Conservation (phyloP, 2,888 invertebrate species). For the Muscina levida region DNA sequence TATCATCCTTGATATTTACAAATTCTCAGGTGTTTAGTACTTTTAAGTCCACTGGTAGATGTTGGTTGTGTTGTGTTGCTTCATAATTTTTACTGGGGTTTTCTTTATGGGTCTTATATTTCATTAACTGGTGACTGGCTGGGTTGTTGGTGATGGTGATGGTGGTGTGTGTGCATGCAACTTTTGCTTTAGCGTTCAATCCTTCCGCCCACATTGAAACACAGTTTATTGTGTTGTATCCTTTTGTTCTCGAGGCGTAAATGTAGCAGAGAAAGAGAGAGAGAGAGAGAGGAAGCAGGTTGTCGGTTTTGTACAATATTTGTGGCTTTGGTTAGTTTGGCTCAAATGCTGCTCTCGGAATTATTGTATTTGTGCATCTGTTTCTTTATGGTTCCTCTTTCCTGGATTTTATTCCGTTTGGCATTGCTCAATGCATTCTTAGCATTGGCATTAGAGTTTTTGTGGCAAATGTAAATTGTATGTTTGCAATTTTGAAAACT, state of each 20-base stretch:
- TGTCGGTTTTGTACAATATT: constrained; percentile 26
- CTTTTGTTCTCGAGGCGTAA: too few species aligned
- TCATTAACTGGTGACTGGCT: constrained; percentile 34
- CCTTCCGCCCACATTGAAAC: too few species aligned
- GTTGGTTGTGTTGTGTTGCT: constrained; percentile 31
- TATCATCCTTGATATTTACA: constrained; percentile 52
- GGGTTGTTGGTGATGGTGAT: too few species aligned
- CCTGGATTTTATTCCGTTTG: background rate
- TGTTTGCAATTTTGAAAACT: background rate
- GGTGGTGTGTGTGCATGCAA: background rate
- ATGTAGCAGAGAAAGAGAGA: too few species aligned
- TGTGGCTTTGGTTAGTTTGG: constrained; percentile 43
- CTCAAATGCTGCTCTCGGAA: background rate
- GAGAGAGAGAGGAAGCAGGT: too few species aligned
- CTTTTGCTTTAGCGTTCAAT: background rate
- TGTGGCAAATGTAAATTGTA: constrained; percentile 46
- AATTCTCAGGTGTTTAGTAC: constrained; percentile 57
- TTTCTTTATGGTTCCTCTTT: constrained; percentile 11
- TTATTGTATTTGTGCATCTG: constrained; percentile 25
- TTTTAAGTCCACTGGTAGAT: constrained; percentile 18
- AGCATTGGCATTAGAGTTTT: constrained; percentile 33
- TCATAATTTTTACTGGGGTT: constrained; percentile 42
- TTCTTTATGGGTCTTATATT: constrained; percentile 28
- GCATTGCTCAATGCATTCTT: constrained; percentile 39
- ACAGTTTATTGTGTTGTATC: too few species aligned